A percentile compares a stretch with the other conserved stretches of the same genome.
Evolutionary conservation across 1,140 invertebrate genomes (phyloP).

Genomic region (Reticulitermes speratus): DNA sequence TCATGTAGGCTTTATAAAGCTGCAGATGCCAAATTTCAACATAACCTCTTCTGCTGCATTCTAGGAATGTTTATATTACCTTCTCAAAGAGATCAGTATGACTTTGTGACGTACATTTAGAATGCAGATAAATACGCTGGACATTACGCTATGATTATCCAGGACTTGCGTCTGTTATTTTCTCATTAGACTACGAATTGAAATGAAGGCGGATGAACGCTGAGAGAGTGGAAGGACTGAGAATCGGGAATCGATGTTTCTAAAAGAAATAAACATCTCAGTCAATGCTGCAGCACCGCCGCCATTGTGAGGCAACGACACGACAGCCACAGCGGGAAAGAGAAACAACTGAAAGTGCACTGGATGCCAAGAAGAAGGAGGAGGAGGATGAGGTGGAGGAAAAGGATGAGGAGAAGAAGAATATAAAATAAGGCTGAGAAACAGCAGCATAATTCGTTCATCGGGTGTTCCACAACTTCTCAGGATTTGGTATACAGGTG

Average conservation of each 20-base stretch:
- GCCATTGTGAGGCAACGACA: background rate
- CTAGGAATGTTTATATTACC: no score
- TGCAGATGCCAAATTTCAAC: no score
- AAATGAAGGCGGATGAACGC: background rate
- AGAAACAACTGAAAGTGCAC: background rate
- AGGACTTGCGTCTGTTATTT: background rate
- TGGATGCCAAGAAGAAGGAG: background rate
- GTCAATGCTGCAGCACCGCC: background rate
- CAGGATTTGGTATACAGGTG: no score
- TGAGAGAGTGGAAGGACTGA: background rate
- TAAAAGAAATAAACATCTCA: conserved; percentile 2
- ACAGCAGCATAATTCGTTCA: background rate
- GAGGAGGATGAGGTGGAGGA: background rate
- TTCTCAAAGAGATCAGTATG: no score
- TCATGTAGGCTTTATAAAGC: no score
- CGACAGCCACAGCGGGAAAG: background rate
- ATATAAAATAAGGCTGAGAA: no score
- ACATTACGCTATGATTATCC: background rate
- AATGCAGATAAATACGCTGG: background rate
- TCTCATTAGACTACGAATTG: background rate
- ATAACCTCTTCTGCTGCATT: no score
- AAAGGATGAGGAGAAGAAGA: no score
- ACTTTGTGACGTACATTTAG: background rate
- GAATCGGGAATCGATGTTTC: conserved; percentile 14
- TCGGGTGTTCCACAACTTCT: background rate